Conservation (phyloP, 2,113 vertebrate genomes). For the Calypte anna region DNA sequence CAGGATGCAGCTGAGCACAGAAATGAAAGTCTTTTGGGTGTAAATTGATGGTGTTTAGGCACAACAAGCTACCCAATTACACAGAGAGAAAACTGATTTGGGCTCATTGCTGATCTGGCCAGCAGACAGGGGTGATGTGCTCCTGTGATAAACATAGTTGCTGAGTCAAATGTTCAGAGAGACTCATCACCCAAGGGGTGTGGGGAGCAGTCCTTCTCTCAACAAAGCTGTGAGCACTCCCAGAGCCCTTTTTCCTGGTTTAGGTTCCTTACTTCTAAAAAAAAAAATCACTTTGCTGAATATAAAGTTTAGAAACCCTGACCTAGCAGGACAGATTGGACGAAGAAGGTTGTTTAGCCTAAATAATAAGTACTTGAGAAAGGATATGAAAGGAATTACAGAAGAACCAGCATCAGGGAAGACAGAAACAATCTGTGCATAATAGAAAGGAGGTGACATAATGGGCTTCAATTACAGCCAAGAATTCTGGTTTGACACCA, state of each 20-base stretch:
- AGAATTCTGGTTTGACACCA: constrained; percentile 64
- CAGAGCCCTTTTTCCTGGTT: background rate
- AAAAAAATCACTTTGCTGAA: background rate
- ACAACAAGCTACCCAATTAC: background rate
- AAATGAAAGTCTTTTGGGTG: background rate
- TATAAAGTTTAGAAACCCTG: background rate
- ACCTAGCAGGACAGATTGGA: background rate
- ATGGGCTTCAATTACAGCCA: constrained; percentile 56
- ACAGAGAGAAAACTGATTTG: background rate
- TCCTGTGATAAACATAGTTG: background rate
- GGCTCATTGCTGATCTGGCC: background rate
- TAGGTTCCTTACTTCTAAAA: background rate
- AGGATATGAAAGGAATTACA: constrained; percentile 57
- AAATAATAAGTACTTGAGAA: background rate
- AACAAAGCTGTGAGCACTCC: background rate
- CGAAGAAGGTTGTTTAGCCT: background rate
- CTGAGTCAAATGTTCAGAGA: background rate
- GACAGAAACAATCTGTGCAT: constrained; percentile 62
- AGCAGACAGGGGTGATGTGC: background rate
- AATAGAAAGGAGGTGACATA: constrained; percentile 69
- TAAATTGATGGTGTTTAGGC: background rate
- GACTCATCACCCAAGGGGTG: background rate
- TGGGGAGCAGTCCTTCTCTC: background rate
- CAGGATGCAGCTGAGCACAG: background rate
- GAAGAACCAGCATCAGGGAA: constrained; percentile 24